These are phyloP conservation scores for Lobophora halterata DNA, from an alignment of 2,888 invertebrate species.

Conservation along the genomic window DNA sequence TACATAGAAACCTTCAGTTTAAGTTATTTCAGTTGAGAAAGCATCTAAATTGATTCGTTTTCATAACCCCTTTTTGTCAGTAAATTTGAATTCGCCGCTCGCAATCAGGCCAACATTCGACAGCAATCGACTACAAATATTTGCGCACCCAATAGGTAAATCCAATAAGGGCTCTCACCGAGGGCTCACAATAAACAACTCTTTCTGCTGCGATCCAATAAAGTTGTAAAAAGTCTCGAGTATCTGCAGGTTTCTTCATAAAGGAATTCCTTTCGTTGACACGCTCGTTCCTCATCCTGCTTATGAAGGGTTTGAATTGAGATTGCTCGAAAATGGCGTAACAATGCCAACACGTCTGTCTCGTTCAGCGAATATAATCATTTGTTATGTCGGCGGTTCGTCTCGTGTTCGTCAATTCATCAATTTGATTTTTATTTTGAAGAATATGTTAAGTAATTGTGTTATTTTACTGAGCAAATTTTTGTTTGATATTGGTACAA, in stretches of 20 bases:
- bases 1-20: background rate
- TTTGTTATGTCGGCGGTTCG: too few species aligned
- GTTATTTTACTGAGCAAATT: too few species aligned
- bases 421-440: background rate
- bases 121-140: conserved; percentile 38
- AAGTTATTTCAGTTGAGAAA: conserved; percentile 2
- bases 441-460: too few species aligned
- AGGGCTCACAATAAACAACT: conserved; percentile 35
- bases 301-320: conserved; percentile 7
- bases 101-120: conserved; percentile 11
- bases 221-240: conserved; percentile 26
- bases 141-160: conserved; percentile 40
- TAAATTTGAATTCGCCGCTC: conserved; percentile 5
- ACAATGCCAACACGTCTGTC: conserved; percentile 7
- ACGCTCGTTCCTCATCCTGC: conserved; percentile 7
- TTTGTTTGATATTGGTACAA: too few species aligned
- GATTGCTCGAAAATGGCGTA: conserved; percentile 4
- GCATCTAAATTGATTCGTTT: conserved; percentile 3
- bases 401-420: too few species aligned
- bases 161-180: conserved; percentile 38
- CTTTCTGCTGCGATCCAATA: conserved; percentile 33
- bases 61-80: conserved; percentile 6
- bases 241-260: conserved; percentile 30
- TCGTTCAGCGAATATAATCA: too few species aligned
- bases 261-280: conserved; percentile 23